Base-by-base conservation (phyloP, 1,140 invertebrate species). In the Papilio dardanus region DNA sequence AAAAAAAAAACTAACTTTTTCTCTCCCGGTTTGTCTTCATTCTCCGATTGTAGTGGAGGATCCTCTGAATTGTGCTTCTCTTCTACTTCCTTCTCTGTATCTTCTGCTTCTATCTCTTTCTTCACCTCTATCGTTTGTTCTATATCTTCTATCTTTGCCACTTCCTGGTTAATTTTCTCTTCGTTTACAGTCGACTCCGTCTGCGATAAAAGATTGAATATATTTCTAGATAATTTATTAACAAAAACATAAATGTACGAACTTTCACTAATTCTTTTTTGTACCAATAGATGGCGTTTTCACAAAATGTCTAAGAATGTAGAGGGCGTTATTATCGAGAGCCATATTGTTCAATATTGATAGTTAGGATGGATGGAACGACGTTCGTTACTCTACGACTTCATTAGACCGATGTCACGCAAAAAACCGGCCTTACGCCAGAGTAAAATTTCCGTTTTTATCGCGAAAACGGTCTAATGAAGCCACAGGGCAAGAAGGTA, bases 21-120 rank as follows among this genome's bases (percentile, higher is more conserved):
- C 76, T 92, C 90, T 4, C 84, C 84, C 1, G 86, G 83, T 42
- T 88, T 92, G 21, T 88, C 86, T 0, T 91, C 90, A 8, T 69
- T 74, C 58, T 89, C 87, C 1, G 80, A 76, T 75, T 92, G 89
- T 8, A 90, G 80, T 8, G 89, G 89, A 1, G 88, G 86, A 67
- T 89, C 89, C 16, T 91, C 87, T 21, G 85, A 76, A 12, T 87
- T 58, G 37, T 79, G 78, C 24, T 78, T 78, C 40, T 77, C 77
- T 24, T 75, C 76, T 8, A 5, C 35, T 35, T 16, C 69, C 66
- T 78, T 24, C 65, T 24, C 69, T 1, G 14, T 12, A 14, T 68
- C 42, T 4, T 30, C 46, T 2, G 21, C 50, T n/a, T n/a, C n/a
- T n/a, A n/a, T n/a, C n/a, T 74, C 46, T 21, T 77, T 75, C 7